These are phyloP conservation scores for Desoria tigrina DNA, from an alignment of 2,888 invertebrate genomes.

Conservation along the genomic window DNA sequence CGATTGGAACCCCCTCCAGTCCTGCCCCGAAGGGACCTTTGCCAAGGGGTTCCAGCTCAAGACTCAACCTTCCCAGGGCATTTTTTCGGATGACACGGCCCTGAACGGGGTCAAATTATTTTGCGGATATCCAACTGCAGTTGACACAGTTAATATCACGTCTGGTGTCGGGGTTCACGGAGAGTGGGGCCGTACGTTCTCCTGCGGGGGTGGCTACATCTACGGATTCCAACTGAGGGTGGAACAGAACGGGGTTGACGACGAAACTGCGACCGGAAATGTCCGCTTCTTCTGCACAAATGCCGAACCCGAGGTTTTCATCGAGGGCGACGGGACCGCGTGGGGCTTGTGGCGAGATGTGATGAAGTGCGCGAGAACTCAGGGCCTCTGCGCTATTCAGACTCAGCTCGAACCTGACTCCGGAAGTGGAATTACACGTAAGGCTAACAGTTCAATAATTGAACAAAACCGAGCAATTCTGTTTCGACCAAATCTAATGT, in stretches of 20 bases:
- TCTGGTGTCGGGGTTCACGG: slow-evolving; percentile 19
- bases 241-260: slow-evolving; percentile 15
- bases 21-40: slow-evolving; percentile 20
- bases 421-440: slow-evolving; percentile 28
- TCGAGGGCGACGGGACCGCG: slow-evolving; percentile 36
- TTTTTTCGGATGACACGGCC: slow-evolving; percentile 27
- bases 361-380: slow-evolving; percentile 22
- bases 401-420: slow-evolving; percentile 42
- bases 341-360: slow-evolving; percentile 30
- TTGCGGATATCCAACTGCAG: slow-evolving; percentile 23
- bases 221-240: slow-evolving; percentile 28
- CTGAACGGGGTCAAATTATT: slow-evolving; percentile 23
- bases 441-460: no score
- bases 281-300: slow-evolving; percentile 21
- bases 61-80: slow-evolving; percentile 18
- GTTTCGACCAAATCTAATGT: no score
- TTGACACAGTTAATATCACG: slow-evolving; percentile 5
- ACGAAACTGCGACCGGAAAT: slow-evolving; percentile 35
- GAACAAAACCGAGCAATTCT: no score
- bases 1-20: slow-evolving; percentile 24
- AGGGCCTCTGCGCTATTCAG: slow-evolving; percentile 35
- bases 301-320: slow-evolving; percentile 14
- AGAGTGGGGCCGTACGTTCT: slow-evolving; percentile 25
- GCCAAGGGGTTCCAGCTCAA: slow-evolving; percentile 33
- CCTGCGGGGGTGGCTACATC: slow-evolving; percentile 28